phyloP scores from a whole-genome alignment of 2,888 invertebrate species.

The Dorcus parallelipipedus region DNA sequence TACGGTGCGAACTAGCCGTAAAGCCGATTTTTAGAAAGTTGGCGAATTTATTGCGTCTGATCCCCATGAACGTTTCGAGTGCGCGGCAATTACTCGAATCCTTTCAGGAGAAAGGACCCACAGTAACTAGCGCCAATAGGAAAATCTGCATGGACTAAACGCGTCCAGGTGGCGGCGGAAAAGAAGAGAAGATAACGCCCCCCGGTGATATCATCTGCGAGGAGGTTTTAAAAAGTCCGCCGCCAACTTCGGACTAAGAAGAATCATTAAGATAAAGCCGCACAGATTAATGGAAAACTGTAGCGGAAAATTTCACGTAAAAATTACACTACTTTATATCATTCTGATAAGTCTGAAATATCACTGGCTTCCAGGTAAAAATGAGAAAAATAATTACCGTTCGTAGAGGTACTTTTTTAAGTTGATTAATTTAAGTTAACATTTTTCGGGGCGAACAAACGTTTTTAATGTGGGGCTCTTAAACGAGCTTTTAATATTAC shows the following conservation, averaged over 20 bases:
- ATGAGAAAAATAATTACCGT: constrained; percentile 45
- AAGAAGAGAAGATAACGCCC: too few species aligned
- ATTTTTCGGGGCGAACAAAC: constrained; percentile 9
- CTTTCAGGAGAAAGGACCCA: too few species aligned
- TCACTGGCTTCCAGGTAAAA: constrained; percentile 45
- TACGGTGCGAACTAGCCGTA: too few species aligned
- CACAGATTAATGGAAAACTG: constrained; percentile 50
- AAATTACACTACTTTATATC: constrained; percentile 51
- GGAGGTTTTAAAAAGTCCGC: constrained; percentile 42
- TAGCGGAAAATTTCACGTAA: constrained; percentile 51
- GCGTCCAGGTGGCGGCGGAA: too few species aligned
- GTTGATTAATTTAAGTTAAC: constrained; percentile 10
- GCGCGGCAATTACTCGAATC: too few species aligned
- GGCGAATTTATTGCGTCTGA: too few species aligned
- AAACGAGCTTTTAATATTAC: constrained; percentile 13
- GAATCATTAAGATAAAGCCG: constrained; percentile 51
- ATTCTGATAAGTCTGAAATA: constrained; percentile 50
- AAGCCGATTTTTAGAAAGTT: too few species aligned
- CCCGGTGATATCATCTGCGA: constrained; percentile 9
- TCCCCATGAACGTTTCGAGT: too few species aligned
- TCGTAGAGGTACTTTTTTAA: constrained; percentile 17
- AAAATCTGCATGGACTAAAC: too few species aligned
- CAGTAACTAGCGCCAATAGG: too few species aligned
- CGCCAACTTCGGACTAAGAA: constrained; percentile 49
- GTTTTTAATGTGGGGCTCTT: constrained; percentile 16